Evolutionary conservation across 2,797 vertebrate genomes (phyloP), one percentile per base, ranked within the genome.

Genomic region (Lemur catta): DNA sequence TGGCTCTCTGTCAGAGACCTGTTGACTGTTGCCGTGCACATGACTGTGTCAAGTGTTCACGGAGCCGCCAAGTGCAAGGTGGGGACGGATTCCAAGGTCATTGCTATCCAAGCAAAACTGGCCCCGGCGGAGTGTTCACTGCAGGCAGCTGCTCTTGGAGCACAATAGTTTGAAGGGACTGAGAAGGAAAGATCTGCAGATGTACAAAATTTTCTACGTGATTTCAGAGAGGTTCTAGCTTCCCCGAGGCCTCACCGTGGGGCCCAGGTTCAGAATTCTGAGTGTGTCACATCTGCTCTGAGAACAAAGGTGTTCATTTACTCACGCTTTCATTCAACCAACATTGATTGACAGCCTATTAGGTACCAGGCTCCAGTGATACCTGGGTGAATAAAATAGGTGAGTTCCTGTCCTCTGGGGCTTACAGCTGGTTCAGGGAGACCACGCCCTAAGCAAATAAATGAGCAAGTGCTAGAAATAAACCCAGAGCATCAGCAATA

Each of bases 1-100:
- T 6, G 12, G 2, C 20, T 1, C 6, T 3, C 8, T 0, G 7
- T 1, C 2, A 7, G 61, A 52, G 75, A 2, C 3, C 1, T 20
- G 52, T 11, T 2, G 15, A 33, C 22, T 0, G 2, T 41, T 20
- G 4, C 80, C 41, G 28, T 0, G 4, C 6, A 1, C 2, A 6
- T 0, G 4, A 11, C 1, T 7, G n/a, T 0, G 8, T 3, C 15
- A 26, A 15, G 57, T 2, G 24, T 3, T 26, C 3, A 0, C 0
- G 0, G 17, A 11, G 46, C 0, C 0, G 30, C 24, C 7, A 0
- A 12, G 24, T 0, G 14, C 13, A 8, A 57, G 30, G 59, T 9
- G 13, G 43, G 28, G 43, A 10, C 24, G 0, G n/a, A 35, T 41
- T 48, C 48, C 20, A 14, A 7, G 38, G 11, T 1, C 4, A 4